phyloP scores from a whole-genome alignment of 1,140 invertebrate species.

The Dufourea novaeangliae region DNA sequence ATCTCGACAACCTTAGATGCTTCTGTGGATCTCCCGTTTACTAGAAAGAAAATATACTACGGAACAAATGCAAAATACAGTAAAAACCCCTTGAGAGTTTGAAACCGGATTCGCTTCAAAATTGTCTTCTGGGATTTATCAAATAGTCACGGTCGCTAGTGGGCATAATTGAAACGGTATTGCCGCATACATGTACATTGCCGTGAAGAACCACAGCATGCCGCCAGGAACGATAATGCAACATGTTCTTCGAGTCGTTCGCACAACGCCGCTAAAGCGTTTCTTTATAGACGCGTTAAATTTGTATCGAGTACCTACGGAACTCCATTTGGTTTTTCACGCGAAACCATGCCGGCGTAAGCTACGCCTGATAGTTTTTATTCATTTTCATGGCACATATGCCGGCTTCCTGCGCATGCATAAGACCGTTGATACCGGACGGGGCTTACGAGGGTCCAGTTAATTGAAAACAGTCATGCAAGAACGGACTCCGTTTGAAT shows the following conservation, averaged over 20 bases:
- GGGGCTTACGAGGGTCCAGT: neutral
- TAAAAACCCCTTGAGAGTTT: too few species aligned
- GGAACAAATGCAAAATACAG: too few species aligned
- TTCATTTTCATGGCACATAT: neutral
- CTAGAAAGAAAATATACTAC: too few species aligned
- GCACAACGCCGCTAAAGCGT: neutral
- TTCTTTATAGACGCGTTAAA: neutral
- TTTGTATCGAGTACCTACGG: conserved; percentile 9
- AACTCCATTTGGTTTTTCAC: conserved; percentile 1
- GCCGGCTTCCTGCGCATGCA: neutral
- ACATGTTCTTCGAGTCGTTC: neutral
- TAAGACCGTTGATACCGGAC: neutral
- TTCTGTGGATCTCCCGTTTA: too few species aligned
- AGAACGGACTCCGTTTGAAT: neutral
- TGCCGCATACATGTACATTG: conserved; percentile 1
- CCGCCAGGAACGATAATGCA: neutral
- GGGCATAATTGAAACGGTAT: neutral
- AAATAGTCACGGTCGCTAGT: neutral
- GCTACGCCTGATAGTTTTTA: neutral
- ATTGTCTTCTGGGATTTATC: neutral
- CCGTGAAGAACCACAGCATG: neutral
- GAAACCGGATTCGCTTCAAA: neutral
- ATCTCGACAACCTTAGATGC: too few species aligned
- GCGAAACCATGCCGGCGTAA: neutral
- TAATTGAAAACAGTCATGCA: conserved; percentile 34